Evolutionary conservation across 2,113 vertebrate species (phyloP), one percentile per base, ranked within the genome.

Genomic region (Zootoca vivipara): DNA sequence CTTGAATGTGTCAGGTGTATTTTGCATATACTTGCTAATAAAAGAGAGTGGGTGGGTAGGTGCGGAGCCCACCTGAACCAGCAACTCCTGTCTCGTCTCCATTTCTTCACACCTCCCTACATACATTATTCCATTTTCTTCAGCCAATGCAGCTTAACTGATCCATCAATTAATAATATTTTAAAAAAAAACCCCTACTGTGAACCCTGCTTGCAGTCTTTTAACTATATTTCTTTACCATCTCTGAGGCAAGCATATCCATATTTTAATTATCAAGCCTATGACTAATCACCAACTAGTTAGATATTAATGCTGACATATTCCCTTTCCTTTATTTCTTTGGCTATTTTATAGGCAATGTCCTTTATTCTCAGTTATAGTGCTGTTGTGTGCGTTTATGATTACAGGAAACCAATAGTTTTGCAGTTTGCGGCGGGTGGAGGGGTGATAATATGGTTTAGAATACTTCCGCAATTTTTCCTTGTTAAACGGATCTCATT

Each of bases 111-210:
- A 42, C 42, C 42, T 46, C 42, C 42, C 7, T 8, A 46, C 46
- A 52, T 8, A 46, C 46, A 52, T 52, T 38, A 38, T 18, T 35
- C 10, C 18, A 88, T 89, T 94, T 96, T 94, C 79, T 88, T 95
- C 92, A 92, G 70, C 92, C 95, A 96, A 92, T 94, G 85, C 91
- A 88, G 86, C 92, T 96, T 94, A 77, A 85, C 62, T 93, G 90
- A 94, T 91, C 90, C 86, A 94, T 83, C 94, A 95, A 96, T 96
- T 96, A 96, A 95, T 93, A 52, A 52, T 52, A 52, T 52, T 52
- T 92, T 95, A 95, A 75, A 85, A 94, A 95, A 40, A 64, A 3
- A 0, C 90, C 94, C 95, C 89, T 89, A 91, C 89, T 91, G 89
- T 88, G 91, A 92, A 40, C 90, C 56, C 91, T 93, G 52, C 65